A percentile compares a stretch with the other conserved stretches of the same genome.
These are phyloP conservation scores for Xestobium rufovillosum DNA, from an alignment of 2,888 invertebrate genomes.

Conservation along the genomic window DNA sequence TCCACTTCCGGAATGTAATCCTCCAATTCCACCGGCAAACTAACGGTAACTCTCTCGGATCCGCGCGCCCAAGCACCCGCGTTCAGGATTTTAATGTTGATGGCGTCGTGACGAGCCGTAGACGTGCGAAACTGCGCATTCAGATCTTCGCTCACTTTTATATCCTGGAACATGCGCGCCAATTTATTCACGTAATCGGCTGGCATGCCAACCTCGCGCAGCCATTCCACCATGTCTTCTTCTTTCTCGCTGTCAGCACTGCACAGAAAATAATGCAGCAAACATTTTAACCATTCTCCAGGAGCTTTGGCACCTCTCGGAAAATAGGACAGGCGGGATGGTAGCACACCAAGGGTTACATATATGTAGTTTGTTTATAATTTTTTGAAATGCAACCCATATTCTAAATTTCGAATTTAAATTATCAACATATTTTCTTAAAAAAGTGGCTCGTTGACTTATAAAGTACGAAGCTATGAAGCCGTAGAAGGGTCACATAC, in stretches of 20 bases:
- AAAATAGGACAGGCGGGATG: too few relatives aligned
- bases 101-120: constrained; percentile 74
- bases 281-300: too few relatives aligned
- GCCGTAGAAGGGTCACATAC: too few relatives aligned
- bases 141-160: constrained; percentile 94
- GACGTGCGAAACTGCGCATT: constrained; percentile 75
- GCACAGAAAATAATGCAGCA: too few relatives aligned
- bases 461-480: too few relatives aligned
- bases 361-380: too few relatives aligned
- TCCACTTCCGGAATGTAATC: constrained; percentile 99
- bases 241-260: constrained; percentile 99
- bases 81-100: constrained; percentile 97
- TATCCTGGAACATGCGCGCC: constrained; percentile 96
- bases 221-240: constrained; percentile 98
- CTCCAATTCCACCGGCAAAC: constrained; percentile 93
- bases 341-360: too few relatives aligned
- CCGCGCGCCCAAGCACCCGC: constrained; percentile 97
- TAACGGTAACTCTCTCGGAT: constrained; percentile 90
- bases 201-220: constrained; percentile 97
- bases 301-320: too few relatives aligned
- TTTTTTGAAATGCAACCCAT: neutral
- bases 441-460: too few relatives aligned
- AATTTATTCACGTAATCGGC: constrained; percentile 98
- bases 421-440: too few relatives aligned
- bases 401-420: too few relatives aligned